phyloP scores from a whole-genome alignment of 2,888 invertebrate species.

The Drosophila hawaiiensis region DNA sequence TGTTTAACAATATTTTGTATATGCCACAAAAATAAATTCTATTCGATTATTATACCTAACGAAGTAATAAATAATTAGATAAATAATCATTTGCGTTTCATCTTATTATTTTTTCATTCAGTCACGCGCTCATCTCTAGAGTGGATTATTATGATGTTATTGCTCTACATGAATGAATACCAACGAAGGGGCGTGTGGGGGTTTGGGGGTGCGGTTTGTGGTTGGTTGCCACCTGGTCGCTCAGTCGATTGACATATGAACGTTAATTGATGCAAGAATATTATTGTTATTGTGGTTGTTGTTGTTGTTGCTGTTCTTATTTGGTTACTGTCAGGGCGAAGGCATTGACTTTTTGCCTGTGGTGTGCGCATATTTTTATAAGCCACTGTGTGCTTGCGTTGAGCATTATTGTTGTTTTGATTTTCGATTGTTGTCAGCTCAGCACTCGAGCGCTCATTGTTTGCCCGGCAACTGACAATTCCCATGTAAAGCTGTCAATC shows the following conservation, averaged over 20 bases:
- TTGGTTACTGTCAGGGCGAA: conserved; percentile 19
- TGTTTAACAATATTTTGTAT: background rate
- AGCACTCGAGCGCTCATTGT: conserved; percentile 29
- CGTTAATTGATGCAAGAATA: conserved; percentile 49
- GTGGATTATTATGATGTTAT: conserved; percentile 11
- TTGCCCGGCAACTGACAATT: conserved; percentile 42
- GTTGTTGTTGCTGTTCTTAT: conserved; percentile 12
- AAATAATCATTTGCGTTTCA: background rate
- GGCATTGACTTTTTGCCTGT: conserved; percentile 71
- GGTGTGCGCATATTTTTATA: conserved; percentile 53
- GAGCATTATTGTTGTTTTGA: conserved; percentile 58
- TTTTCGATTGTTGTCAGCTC: conserved; percentile 57
- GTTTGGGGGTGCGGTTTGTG: background rate
- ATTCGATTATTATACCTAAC: background rate
- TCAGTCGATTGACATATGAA: conserved; percentile 27
- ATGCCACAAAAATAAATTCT: background rate
- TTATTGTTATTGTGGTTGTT: conserved; percentile 10
- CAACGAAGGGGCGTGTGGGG: background rate
- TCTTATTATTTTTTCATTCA: no score
- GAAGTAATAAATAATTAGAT: background rate
- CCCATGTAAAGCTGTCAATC: conserved; percentile 62
- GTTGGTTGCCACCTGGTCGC: conserved; percentile 10
- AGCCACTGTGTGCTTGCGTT: conserved; percentile 34
- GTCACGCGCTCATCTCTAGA: conserved; percentile 18
- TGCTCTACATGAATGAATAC: conserved; percentile 10